Evolutionary conservation across 2,113 vertebrate species (phyloP).

Genomic region (Egretta garzetta): DNA sequence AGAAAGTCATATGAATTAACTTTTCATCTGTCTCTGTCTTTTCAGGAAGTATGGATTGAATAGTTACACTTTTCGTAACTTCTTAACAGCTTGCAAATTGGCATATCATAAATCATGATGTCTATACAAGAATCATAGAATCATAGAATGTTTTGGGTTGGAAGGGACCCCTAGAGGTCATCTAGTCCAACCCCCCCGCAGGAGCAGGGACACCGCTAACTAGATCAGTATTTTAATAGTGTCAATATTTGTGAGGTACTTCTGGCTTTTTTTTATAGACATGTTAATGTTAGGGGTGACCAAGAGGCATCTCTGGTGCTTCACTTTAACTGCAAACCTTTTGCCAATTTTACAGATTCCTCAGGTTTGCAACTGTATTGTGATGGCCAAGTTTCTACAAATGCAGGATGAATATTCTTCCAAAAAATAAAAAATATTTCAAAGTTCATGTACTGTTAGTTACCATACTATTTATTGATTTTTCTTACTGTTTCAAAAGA

Average conservation of each 20-base stretch:
- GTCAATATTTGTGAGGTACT: not conserved
- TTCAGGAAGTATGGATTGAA: not conserved
- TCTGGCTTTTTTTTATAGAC: not conserved
- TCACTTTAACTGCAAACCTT: not conserved
- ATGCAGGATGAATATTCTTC: not conserved
- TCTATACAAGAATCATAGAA: accelerated
- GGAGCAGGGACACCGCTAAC: too few relatives aligned
- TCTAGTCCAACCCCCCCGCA: too few relatives aligned
- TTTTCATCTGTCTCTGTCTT: not conserved
- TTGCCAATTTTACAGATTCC: not conserved
- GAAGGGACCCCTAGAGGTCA: too few relatives aligned
- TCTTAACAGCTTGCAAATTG: not conserved
- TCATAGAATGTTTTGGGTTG: too few relatives aligned
- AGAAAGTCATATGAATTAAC: not conserved
- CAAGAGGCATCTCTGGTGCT: not conserved
- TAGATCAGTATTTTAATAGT: not conserved
- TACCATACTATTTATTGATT: not conserved
- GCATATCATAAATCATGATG: not conserved
- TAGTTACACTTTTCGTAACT: not conserved
- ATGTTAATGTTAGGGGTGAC: not conserved
- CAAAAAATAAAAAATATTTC: not conserved
- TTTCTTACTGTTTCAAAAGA: not conserved
- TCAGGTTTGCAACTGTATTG: not conserved
- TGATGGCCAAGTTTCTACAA: not conserved
- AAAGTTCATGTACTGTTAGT: not conserved